Evolutionary conservation across 1,140 invertebrate genomes (phyloP), one percentile per base, ranked within the genome.

Genomic region (Cardiocondyla obscurior): DNA sequence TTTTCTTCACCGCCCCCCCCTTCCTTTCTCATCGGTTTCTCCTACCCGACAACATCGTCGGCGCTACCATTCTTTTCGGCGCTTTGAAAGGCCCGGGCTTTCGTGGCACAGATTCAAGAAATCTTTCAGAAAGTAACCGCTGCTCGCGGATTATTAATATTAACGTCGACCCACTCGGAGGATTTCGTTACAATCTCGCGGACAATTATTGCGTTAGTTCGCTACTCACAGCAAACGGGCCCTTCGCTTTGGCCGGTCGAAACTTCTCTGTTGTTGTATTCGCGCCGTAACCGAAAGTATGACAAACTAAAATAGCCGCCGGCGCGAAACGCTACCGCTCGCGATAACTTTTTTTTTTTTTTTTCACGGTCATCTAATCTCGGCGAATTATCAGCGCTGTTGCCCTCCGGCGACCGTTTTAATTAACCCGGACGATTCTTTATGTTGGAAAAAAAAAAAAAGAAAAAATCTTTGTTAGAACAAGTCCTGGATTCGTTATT

Each of bases 351-450:
- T n/a, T n/a, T n/a, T n/a, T n/a, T n/a, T n/a, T n/a, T n/a, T n/a
- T n/a, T 81, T 72, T 73, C 85, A 62, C 46, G 73, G 46, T 39
- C 30, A 46, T 51, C 65, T 44, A 46, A 30, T 44, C 57, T 53
- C 33, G 22, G 67, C 65, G 73, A 86, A 86, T 86, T 85, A 69
- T 39, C 30, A 30, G 42, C 22, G 84, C 53, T 55, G 39, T 73
- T 57, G 28, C 73, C 25, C 7, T 16, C 22, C 30, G 51, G 53
- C n/a, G 39, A 44, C 12, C 69, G 46, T 85, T 86, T 86, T 82
- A 86, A 86, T 86, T 86, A 86, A 86, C 84, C 39, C 39, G 44
- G 60, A 12, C 46, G 53, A 67, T 70, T 74, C 42, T 62, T 85
- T 81, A 51, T 65, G 53, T 39, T 70, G 77, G 65, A 55, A 70